Evolutionary conservation across 2,113 vertebrate species (phyloP), one percentile per base, ranked within the genome.

Genomic region (Marcusenius ussheri): DNA sequence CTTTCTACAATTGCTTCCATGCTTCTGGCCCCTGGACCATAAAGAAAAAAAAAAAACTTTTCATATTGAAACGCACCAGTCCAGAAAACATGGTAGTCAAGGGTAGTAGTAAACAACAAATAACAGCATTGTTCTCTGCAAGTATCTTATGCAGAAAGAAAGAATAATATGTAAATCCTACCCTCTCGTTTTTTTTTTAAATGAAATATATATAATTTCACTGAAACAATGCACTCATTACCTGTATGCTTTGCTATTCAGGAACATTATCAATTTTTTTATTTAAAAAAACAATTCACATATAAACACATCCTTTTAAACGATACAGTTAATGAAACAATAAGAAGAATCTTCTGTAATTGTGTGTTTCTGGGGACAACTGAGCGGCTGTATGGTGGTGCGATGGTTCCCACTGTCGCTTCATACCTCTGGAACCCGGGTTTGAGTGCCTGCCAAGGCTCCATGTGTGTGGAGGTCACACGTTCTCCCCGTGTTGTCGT

Each of bases 1-100:
- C 84, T 87, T 50, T 27, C 21, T 31, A 87, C 47, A 53, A 87
- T 87, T 51, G 84, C 84, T 87, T 87, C 84, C 84, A 87, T 87
- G 84, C n/a, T 87, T 49, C 47, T 50, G 84, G 49, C 46, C 84
- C 45, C 27, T 51, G 10, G 27, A 53, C 39, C 27, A 49, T 51
- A 21, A 56, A 56, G 19, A 56, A 17, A 21, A 19, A 50, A 53
- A 87, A 51, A 87, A 87, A 47, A 15, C 3, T 11, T 86, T 87
- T 50, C 45, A 53, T 2, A 51, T 35, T 53, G 1, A 51, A 87
- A 87, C n/a, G 0, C 45, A 31, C 24, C 31, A 19, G 84, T 87
- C 84, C 47, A 31, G 46, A 51, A 87, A 50, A 49, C 39, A 45
- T 83, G 77, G 77, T 84, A 84, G 45, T 84, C 83, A 84, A 84